Evolutionary conservation across 2,113 vertebrate genomes (phyloP).

Genomic region (Sclerurus mexicanus): DNA sequence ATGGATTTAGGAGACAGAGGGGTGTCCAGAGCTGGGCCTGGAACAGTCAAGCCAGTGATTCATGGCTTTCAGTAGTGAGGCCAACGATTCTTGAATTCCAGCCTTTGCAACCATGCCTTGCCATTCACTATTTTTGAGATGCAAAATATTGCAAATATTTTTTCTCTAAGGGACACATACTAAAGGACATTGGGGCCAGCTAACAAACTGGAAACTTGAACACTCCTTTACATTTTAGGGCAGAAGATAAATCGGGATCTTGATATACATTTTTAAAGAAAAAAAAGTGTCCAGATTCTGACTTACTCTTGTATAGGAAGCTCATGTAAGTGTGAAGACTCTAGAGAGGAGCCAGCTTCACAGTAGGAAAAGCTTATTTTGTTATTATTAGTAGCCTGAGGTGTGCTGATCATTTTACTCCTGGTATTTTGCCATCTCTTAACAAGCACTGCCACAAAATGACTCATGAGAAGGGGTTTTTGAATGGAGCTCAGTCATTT

Average conservation of each 20-base stretch:
- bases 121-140: conserved; percentile 20
- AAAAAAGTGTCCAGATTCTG: background rate
- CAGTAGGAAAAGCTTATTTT: conserved; percentile 33
- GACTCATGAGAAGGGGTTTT: conserved; percentile 36
- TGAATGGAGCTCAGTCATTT: conserved; percentile 36
- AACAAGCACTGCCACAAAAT: conserved; percentile 42
- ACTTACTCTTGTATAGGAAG: background rate
- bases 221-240: background rate
- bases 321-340: background rate
- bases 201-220: background rate
- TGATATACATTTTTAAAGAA: background rate
- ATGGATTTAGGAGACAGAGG: background rate
- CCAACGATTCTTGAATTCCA: conserved; percentile 33
- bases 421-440: conserved; percentile 51
- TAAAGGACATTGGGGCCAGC: background rate
- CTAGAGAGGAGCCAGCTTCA: background rate
- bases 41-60: conserved; percentile 34
- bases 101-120: background rate
- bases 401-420: conserved; percentile 43
- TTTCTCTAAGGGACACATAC: background rate
- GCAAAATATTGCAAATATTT: background rate
- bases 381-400: conserved; percentile 41
- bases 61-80: background rate
- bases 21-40: background rate
- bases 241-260: background rate